phyloP scores from a whole-genome alignment of 2,113 vertebrate species.

The Pampusana beccarii region DNA sequence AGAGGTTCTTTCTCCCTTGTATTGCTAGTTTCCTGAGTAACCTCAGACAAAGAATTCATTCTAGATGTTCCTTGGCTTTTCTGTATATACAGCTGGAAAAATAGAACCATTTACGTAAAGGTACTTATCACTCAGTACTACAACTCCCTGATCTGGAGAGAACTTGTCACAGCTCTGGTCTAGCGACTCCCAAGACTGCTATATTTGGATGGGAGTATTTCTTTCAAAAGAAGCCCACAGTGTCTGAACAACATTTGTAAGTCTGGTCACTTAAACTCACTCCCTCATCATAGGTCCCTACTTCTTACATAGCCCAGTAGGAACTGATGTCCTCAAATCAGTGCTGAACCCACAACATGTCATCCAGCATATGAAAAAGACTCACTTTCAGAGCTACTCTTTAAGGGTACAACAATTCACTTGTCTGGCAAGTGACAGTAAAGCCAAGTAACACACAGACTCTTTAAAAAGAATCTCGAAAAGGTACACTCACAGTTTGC shows the following conservation, averaged over 20 bases:
- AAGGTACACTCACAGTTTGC: accelerated
- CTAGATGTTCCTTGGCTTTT: not conserved
- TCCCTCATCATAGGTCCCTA: not conserved
- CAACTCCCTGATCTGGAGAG: not conserved
- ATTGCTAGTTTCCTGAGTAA: not conserved
- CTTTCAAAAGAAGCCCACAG: accelerated
- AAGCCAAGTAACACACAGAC: not conserved
- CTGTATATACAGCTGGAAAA: not conserved
- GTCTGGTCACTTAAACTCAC: not conserved
- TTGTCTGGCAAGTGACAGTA: not conserved
- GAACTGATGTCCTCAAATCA: accelerated
- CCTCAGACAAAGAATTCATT: not conserved
- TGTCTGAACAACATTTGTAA: not conserved
- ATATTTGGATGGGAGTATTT: not conserved
- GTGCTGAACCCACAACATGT: not conserved
- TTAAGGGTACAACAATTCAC: not conserved
- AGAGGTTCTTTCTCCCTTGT: not conserved
- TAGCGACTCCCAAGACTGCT: not conserved
- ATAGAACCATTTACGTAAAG: not conserved
- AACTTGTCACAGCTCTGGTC: not conserved
- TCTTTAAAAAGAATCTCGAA: not conserved
- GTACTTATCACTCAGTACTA: not conserved
- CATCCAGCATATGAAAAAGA: not conserved
- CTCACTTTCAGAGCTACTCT: not conserved
- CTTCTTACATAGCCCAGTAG: not conserved